phyloP scores from a whole-genome alignment of 37 sponge, comb jelly and placozoan genomes.

The Theonella swinhoei region DNA sequence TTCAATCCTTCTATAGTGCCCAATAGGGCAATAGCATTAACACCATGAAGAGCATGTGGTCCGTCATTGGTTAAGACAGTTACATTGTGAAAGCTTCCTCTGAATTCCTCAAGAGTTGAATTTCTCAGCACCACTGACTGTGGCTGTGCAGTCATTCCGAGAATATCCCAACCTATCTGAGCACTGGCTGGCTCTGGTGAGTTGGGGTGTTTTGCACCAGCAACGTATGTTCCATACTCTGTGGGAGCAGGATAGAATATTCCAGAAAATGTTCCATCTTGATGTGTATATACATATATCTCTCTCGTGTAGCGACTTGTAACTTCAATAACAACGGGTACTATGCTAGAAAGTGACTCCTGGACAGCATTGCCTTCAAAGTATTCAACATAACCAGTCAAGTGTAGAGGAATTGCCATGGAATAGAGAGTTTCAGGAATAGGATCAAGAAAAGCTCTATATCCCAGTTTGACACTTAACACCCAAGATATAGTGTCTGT shows the following conservation, averaged over 20 bases:
- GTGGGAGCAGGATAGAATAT: too few relatives aligned
- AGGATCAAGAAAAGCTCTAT: slow-evolving; percentile 12
- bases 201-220: slow-evolving; percentile 26
- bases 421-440: slow-evolving; percentile 4
- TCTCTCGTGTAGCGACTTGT: neutral
- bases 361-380: neutral
- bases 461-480: slow-evolving; percentile 13
- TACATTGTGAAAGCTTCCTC: slow-evolving; percentile 23
- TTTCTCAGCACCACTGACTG: neutral
- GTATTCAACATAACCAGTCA: slow-evolving; percentile 24
- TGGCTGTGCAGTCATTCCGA: slow-evolving; percentile 35
- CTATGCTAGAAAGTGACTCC: slow-evolving; percentile 14
- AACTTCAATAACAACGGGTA: slow-evolving; percentile 36
- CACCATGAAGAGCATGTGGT: slow-evolving; percentile 14
- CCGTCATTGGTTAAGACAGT: slow-evolving; percentile 40
- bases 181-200: neutral
- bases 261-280: slow-evolving; percentile 15
- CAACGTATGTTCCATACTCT: slow-evolving; percentile 40
- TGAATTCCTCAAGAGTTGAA: neutral
- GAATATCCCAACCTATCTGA: slow-evolving; percentile 12
- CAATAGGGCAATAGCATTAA: neutral
- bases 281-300: slow-evolving; percentile 1
- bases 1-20: neutral
- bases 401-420: neutral
- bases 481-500: slow-evolving; percentile 16